Conservation (phyloP, 2,113 vertebrate species). For the Tachuris rubrigastra region DNA sequence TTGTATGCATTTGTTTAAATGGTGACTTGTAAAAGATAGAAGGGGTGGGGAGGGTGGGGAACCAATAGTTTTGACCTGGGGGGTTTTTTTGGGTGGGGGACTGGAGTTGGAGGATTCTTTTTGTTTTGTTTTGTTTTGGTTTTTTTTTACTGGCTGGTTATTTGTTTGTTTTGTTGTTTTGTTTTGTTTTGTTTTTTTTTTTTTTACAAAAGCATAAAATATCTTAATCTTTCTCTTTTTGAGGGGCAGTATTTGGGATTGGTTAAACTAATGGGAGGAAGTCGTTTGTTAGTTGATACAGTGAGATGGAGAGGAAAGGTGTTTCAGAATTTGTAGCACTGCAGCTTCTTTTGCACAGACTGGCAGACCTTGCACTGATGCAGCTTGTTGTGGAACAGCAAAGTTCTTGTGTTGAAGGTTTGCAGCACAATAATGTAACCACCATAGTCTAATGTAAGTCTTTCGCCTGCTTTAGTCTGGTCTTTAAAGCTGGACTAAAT, state of each 20-base stretch:
- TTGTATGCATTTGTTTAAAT: constrained; percentile 10
- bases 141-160: not conserved
- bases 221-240: not conserved
- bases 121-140: not conserved
- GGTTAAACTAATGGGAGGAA: not conserved
- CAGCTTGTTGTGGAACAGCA: not conserved
- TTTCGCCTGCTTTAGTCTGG: not conserved
- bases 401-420: not conserved
- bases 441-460: not conserved
- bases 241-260: not conserved
- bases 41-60: not conserved
- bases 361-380: not conserved
- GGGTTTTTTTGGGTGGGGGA: not conserved
- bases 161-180: no score
- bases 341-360: constrained; percentile 1
- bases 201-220: not conserved
- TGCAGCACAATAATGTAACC: not conserved
- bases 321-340: not conserved
- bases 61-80: not conserved
- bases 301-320: not conserved
- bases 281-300: not conserved
- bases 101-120: not conserved
- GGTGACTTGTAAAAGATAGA: not conserved
- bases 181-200: not conserved
- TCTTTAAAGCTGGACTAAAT: not conserved